Percentiles rank a stretch among this genome's conserved stretches.
Conservation (phyloP, 2,888 invertebrate species). For the Limenitis camilla region DNA sequence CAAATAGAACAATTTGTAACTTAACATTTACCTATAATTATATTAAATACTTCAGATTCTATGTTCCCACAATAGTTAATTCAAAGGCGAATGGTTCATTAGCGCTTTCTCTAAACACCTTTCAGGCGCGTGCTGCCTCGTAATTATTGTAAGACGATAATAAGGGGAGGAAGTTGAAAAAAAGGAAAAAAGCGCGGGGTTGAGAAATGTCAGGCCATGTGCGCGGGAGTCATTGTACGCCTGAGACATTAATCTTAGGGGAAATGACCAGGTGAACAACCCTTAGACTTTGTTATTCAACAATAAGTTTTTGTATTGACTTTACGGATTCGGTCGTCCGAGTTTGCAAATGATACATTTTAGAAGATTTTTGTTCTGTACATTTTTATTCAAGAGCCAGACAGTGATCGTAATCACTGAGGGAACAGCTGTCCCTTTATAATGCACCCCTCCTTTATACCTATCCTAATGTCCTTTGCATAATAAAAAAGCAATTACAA, state of each 20-base stretch:
- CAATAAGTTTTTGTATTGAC: slow-evolving; percentile 23
- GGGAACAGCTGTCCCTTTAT: slow-evolving; percentile 48
- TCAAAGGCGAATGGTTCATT: slow-evolving; percentile 43
- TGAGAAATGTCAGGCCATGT: slow-evolving; percentile 56
- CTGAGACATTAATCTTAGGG: slow-evolving; percentile 67
- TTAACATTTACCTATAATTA: slow-evolving; percentile 8
- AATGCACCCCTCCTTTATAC: slow-evolving; percentile 34
- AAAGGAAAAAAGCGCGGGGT: slow-evolving; percentile 49
- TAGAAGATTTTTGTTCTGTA: slow-evolving; percentile 14
- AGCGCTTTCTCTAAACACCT: slow-evolving; percentile 68
- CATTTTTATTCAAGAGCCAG: slow-evolving; percentile 26
- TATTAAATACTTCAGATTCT: slow-evolving; percentile 16
- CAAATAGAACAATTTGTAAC: no score
- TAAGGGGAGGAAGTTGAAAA: slow-evolving; percentile 57
- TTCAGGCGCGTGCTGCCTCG: slow-evolving; percentile 56
- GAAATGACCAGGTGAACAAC: slow-evolving; percentile 60
- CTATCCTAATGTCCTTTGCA: slow-evolving; percentile 37
- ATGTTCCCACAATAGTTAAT: slow-evolving; percentile 21
- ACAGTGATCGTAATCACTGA: slow-evolving; percentile 45
- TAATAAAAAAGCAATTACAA: slow-evolving; percentile 27
- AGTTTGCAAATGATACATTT: slow-evolving; percentile 12
- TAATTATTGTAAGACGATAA: slow-evolving; percentile 51
- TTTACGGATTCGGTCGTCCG: slow-evolving; percentile 16
- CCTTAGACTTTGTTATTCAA: slow-evolving; percentile 35
- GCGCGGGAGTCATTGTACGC: slow-evolving; percentile 61